phyloP scores from a whole-genome alignment of 2,113 vertebrate genomes.

The Irena cyanogastra region DNA sequence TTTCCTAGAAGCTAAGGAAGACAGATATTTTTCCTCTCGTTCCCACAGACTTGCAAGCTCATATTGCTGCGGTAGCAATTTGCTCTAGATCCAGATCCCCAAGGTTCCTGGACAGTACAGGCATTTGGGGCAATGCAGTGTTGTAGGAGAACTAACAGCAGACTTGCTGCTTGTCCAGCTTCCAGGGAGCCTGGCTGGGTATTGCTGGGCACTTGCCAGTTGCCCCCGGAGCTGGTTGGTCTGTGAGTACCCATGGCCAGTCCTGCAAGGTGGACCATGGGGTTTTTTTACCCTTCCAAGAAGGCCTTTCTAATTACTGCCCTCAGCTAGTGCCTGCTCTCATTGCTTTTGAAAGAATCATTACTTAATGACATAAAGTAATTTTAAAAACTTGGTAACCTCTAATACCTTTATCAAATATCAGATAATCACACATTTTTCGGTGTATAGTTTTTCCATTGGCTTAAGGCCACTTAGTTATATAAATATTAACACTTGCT shows the following conservation, averaged over 20 bases:
- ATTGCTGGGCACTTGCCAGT: neutral
- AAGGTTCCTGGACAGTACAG: neutral
- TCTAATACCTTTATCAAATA: conserved; percentile 37
- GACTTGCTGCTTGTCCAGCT: neutral
- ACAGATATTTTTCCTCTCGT: neutral
- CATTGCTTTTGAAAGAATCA: conserved; percentile 21
- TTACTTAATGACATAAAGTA: neutral
- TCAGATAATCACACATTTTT: conserved; percentile 28
- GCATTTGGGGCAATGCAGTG: neutral
- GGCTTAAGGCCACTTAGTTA: conserved; percentile 28
- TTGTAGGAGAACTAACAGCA: neutral
- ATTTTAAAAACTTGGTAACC: neutral
- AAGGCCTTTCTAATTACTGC: neutral
- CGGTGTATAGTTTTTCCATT: neutral
- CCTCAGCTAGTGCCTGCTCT: neutral
- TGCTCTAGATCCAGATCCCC: neutral
- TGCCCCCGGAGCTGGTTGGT: neutral
- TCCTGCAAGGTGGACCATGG: neutral
- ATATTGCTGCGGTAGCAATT: neutral
- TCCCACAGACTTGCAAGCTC: neutral
- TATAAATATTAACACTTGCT: conserved; percentile 31
- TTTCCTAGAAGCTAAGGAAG: neutral
- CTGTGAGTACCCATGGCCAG: neutral
- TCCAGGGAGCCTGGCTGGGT: neutral
- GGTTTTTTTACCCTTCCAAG: neutral